Base-by-base conservation (phyloP, 2,888 invertebrate genomes). In the Caenorhabditis sp. region DNA sequence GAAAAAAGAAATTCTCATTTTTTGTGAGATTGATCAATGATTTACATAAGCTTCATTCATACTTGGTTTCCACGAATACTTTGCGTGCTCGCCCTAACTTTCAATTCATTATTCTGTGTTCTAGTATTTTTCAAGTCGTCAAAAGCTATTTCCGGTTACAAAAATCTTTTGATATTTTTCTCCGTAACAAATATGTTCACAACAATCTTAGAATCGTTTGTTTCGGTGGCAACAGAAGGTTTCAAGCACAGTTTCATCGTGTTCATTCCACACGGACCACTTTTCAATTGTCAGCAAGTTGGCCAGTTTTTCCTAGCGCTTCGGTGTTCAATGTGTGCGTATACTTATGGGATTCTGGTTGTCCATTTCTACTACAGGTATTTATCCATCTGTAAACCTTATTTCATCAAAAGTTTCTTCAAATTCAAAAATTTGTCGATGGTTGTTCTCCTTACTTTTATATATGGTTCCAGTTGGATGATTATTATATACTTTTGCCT, bases 331-430 rank as follows among this genome's bases (percentile, higher is more conserved):
- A 66, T 66, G 66, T 55, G 54, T 31, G 66, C 66, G 1, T 62
- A 36, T 57, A 66, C 61, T 1, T 66, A 36, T 26, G 66, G 36
- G 2, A 50, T 66, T 36, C 51, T 66, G 0, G 62, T 27, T 19
- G 58, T 62, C 5, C 66, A 66, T 43, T 66, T 66, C 19, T 23
- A 54, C 24, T 66, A 66, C 26, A 21, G 66, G 24, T 62, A 62
- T 51, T 19, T 66, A 1, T 43, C 66, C 0, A 50, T 66, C 5
- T 57, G 57, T 27, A 55, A 61, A 51, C 66, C 66, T 0, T 17
- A 62, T 12, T 8, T n/a, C 1, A 50, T 66, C 1, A 5, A 21
- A 5, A 17, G n/a, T 23, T 66, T 66, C 36, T 61, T 60, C 43
- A 19, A 49, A 1, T 43, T 31, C 1, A 43, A 43, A 43, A 17